Evolutionary conservation across 2,797 vertebrate genomes (phyloP), one percentile per base, ranked within the genome.

Genomic region (Enteromius radiatus): DNA sequence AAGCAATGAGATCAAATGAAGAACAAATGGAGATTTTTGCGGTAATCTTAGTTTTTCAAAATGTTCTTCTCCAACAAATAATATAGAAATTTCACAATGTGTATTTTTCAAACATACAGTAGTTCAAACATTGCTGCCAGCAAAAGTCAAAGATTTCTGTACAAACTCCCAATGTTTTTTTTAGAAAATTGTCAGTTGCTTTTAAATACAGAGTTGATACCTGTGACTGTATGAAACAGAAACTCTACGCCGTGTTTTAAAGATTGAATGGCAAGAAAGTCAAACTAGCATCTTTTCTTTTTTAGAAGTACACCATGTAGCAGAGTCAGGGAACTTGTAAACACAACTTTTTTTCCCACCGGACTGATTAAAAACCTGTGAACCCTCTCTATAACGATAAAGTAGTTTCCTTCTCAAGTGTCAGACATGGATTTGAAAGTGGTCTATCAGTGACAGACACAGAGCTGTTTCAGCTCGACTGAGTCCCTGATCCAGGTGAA

Each of bases 341-440:
- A 74, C 71, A 36, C 4, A 71, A 71, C 33, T 54, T 76, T 76
- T n/a, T 26, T 76, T 76, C 54, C 73, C 73, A 59, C 8, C 2
- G n/a, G 52, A 41, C n/a, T 7, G 49, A 61, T 49, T 76, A 76
- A 59, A 75, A 76, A 26, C 36, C 74, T 28, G 23, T 43, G 15
- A 61, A 76, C 8, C 74, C 56, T 76, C 56, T 76, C 23, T 45
- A 19, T 23, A 43, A 28, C 14, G 74, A 76, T 45, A 76, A 76
- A 76, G 38, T 11, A 41, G 52, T 56, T 17, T 43, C n/a, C 23
- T 63, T 63, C 54, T 61, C 14, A 12, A 63, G 74, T 23, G 36
- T 26, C 33, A 59, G 52, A 76, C 36, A 26, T 28, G 74, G 74
- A 63, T 45, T 76, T 64, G 26, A 41, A 47, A 12, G 75, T 26